Evolutionary conservation across 1,140 invertebrate species (phyloP), one percentile per base, ranked within the genome.

Genomic region (Neodiprion virginianus): DNA sequence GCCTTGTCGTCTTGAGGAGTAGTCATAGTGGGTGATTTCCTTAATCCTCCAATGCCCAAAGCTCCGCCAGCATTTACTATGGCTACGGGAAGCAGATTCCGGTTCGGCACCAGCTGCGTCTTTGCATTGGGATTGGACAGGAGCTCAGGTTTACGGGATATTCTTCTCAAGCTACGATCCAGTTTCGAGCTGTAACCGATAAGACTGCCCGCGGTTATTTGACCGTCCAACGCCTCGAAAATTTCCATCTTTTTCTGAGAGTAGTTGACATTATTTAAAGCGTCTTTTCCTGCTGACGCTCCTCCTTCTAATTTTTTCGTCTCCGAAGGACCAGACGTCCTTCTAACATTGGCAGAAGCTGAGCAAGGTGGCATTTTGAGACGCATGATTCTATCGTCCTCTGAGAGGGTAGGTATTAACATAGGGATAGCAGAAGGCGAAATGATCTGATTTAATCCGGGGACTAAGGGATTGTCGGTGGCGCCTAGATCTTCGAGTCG

Each of bases 161-260:
- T 74, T 10, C 66, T 76, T 11, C 23, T 75, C n/a, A 77, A 53
- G 0, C 75, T 73, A 61, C 72, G 76, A 73, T 76, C 76, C 8
- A 78, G 68, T 69, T 67, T 73, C 10, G 77, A 73, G n/a, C n/a
- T 61, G 53, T 61, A 61, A 61, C n/a, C n/a, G n/a, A 12, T 61
- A 12, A 69, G 67, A 74, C 21, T 23, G 3, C 50, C 67, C 67
- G 50, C 23, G 10, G 23, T 69, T 8, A 50, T 74, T 61, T 11
- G 48, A 69, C 17, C 17, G 1, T 69, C 68, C 47, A 10, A 28
- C 21, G 3, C 68, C 68, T 47, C 11, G 21, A 28, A 11, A 28
- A 7, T 23, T 11, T 69, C 68, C 21, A 8, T 47, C 68, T 61
- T 61, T 3, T 14, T 17, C n/a, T 61, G 11, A 12, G 53, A 61